A percentile compares a stretch with the other conserved stretches of the same genome.
Conservation (phyloP, 1,140 invertebrate species). For the Lepidurus apus region DNA sequence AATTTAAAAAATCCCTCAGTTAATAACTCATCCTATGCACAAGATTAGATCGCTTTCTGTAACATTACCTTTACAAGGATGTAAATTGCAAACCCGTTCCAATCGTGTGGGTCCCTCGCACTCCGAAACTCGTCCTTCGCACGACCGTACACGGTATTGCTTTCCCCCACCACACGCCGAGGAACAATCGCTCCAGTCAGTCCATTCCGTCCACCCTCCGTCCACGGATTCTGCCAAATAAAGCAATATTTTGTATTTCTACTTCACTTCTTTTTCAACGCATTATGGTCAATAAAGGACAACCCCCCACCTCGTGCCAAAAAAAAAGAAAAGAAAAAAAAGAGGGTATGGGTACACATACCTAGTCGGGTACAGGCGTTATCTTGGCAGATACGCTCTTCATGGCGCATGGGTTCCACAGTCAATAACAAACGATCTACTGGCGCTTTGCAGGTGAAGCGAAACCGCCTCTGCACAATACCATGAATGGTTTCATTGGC, state of each 20-base stretch:
- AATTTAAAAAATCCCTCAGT: neutral
- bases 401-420: conserved; percentile 64
- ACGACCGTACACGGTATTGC: conserved; percentile 28
- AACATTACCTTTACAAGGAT: conserved; percentile 32
- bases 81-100: conserved; percentile 32
- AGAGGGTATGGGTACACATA: conserved; percentile 34
- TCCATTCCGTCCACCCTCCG: conserved; percentile 32
- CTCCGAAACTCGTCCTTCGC: conserved; percentile 30
- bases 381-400: conserved; percentile 65
- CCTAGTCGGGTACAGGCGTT: conserved; percentile 49
- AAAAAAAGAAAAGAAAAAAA: conserved; percentile 25
- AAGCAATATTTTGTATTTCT: neutral
- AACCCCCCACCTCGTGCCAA: neutral
- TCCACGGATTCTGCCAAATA: conserved; percentile 19
- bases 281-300: neutral
- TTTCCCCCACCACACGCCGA: conserved; percentile 27
- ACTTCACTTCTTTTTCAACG: neutral
- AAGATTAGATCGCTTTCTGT: neutral
- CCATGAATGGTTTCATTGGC: conserved; percentile 50
- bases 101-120: conserved; percentile 30
- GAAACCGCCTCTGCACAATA: conserved; percentile 64
- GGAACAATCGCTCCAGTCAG: conserved; percentile 31
- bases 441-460: conserved; percentile 69
- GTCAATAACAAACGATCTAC: conserved; percentile 58
- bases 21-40: neutral